Evolutionary conservation across 2,888 invertebrate species (phyloP), one percentile per base, ranked within the genome.

Genomic region (Argyresthia goedartella): DNA sequence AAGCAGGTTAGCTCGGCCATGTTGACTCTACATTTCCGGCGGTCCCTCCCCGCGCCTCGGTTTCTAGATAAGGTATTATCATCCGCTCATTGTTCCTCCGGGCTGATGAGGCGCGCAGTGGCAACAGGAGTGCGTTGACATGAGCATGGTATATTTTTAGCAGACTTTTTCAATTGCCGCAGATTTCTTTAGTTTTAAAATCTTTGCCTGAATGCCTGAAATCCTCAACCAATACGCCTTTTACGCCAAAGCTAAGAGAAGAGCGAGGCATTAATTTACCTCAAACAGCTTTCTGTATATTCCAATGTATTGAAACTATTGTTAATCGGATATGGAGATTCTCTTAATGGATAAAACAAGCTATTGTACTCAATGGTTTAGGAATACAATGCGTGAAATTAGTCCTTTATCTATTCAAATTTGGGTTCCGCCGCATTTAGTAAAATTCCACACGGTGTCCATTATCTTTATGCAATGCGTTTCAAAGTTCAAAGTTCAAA

Each of bases 41-140:
- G 73, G 69, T 65, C 64, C 66, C 66, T 63, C 35, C 45, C 35
- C 45, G 36, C 48, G 61, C 64, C 55, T 58, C 60, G 55, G 63
- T 61, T 58, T 59, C 62, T 66, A 81, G 85, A 86, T 85, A 85
- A 81, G 76, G 71, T 68, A 71, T 82, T 85, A 85, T 86, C 85
- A 77, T 82, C 79, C 80, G 80, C 73, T 81, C 78, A 81, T 85
- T 85, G 85, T 85, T 77, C 75, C 78, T 75, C 57, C 66, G 63
- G 25, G 25, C 25, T 25, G 25, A 25, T 25, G 25, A 25, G 25
- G 25, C 25, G 25, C 25, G 25, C 6, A 25, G 68, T 64, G 63
- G 62, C 62, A 9, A 13, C 33, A 10, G 55, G 58, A 70, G 80
- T 76, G 68, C 81, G 65, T 76, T 78, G 78, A 81, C 81, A 69